Percentiles rank a stretch among this genome's conserved stretches.
Conservation (phyloP, 2,113 vertebrate genomes). For the Nycticryphes semicollaris region DNA sequence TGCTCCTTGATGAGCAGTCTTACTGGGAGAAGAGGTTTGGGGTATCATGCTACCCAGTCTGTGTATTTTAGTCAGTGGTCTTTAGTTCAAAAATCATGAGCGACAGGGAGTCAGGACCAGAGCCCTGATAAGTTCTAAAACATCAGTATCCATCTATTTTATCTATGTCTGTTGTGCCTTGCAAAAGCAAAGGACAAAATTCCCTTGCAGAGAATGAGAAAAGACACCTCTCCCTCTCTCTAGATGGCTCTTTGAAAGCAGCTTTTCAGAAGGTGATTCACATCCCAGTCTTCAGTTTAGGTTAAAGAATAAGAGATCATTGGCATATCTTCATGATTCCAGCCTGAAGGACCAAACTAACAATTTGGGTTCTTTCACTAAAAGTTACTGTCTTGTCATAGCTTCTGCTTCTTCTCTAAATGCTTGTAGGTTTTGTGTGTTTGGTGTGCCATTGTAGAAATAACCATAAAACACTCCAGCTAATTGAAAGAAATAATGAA, state of each 20-base stretch:
- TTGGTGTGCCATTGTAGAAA: background rate
- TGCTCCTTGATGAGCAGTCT: background rate
- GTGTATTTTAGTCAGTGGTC: background rate
- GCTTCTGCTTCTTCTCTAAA: background rate
- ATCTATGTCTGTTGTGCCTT: background rate
- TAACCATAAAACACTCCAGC: background rate
- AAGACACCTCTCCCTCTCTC: background rate
- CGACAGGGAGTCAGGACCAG: background rate
- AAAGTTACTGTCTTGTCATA: background rate
- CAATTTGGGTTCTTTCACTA: background rate
- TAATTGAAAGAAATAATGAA: background rate
- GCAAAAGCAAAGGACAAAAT: background rate
- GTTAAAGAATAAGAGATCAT: background rate
- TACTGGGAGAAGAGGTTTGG: background rate
- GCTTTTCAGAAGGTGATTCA: background rate
- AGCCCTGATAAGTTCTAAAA: background rate
- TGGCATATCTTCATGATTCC: background rate
- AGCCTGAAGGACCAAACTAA: background rate
- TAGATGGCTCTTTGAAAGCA: background rate
- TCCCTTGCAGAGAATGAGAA: background rate
- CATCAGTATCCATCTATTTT: background rate
- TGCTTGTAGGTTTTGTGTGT: background rate
- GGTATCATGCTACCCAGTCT: background rate
- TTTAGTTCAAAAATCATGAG: background rate
- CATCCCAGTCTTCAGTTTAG: background rate